phyloP scores from a whole-genome alignment of 2,888 invertebrate species.

The Oegoconia quadripuncta region DNA sequence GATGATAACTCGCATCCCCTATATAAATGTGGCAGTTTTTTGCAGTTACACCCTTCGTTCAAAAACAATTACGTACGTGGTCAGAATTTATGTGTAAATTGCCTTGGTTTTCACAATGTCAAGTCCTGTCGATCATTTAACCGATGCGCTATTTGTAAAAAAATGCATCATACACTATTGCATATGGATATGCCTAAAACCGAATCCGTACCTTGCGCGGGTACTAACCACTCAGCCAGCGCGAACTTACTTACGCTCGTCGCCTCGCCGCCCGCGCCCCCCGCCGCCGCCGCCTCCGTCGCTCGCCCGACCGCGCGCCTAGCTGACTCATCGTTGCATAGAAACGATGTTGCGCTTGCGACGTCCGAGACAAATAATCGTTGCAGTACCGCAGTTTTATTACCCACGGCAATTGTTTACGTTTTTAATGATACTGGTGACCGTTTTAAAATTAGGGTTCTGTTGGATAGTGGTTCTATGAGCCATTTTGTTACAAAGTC shows the following conservation, averaged over 20 bases:
- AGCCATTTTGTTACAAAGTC: conserved; percentile 3
- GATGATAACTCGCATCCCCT: background rate
- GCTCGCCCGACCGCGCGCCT: too few species aligned
- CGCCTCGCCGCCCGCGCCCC: too few species aligned
- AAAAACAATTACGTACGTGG: background rate
- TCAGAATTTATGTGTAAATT: conserved; percentile 1
- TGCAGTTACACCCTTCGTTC: background rate
- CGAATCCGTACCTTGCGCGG: too few species aligned
- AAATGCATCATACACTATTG: conserved; percentile 1
- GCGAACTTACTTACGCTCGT: too few species aligned
- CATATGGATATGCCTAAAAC: background rate
- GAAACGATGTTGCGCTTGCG: too few species aligned
- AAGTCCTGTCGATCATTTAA: conserved; percentile 1
- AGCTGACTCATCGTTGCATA: too few species aligned
- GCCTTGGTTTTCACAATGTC: conserved; percentile 3
- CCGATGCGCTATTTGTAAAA: background rate
- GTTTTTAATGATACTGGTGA: background rate
- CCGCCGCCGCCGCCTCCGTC: too few species aligned
- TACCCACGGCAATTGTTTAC: background rate
- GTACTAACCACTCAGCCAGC: background rate
- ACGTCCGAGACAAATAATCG: background rate
- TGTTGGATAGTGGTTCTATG: conserved; percentile 1
- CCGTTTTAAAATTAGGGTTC: background rate
- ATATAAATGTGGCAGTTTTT: conserved; percentile 1
- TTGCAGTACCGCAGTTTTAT: background rate